These are phyloP conservation scores for Noctilio leporinus DNA, from an alignment of 2,113 vertebrate species.

Conservation along the genomic window DNA sequence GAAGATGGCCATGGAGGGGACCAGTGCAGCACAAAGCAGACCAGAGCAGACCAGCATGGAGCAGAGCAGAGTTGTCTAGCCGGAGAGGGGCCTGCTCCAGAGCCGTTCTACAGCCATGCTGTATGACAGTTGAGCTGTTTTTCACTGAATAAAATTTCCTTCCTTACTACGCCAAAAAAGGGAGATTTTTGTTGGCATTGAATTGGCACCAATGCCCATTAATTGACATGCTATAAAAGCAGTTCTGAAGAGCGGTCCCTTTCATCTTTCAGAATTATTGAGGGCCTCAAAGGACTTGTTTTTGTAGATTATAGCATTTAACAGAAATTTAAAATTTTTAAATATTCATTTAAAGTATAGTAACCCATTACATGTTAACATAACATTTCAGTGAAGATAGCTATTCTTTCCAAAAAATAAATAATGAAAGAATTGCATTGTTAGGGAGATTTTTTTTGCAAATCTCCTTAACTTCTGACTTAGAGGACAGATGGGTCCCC, in stretches of 20 bases:
- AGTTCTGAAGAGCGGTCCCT: rapidly evolving
- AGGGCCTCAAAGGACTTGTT: neutral
- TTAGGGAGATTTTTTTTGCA: neutral
- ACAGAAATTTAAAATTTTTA: neutral
- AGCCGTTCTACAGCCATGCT: neutral
- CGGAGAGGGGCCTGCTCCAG: neutral
- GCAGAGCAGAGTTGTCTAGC: neutral
- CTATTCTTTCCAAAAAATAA: neutral
- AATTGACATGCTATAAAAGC: neutral
- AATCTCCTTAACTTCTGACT: neutral
- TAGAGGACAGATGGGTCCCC: neutral
- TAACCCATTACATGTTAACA: neutral
- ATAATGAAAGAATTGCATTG: neutral
- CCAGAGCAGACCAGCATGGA: neutral
- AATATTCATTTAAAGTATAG: neutral
- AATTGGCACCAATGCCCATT: neutral
- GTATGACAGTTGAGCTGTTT: neutral
- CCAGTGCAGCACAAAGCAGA: too few species aligned
- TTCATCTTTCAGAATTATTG: neutral
- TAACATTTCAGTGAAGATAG: neutral
- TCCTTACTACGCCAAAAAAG: neutral
- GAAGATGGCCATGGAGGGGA: neutral
- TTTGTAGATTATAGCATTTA: neutral
- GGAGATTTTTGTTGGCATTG: neutral
- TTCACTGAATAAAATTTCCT: neutral